Evolutionary conservation across 1,140 invertebrate species (phyloP), one percentile per base, ranked within the genome.

Genomic region (Trachymyrmex septentrionalis): DNA sequence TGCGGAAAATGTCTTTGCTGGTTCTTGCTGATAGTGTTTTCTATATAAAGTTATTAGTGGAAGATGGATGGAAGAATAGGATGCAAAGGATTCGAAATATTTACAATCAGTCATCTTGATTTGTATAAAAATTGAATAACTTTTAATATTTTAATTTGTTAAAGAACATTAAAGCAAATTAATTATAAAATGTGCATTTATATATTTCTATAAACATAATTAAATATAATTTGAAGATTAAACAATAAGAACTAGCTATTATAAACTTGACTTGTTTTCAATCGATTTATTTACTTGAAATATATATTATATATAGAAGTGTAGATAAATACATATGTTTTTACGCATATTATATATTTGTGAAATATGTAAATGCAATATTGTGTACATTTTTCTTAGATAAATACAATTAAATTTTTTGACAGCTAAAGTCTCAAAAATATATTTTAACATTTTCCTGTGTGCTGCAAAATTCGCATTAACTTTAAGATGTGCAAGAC

Each of bases 1-100:
- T 71, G 48, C 69, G 14, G 80, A 75, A 72, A 84, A 84, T 75
- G 24, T 21, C 19, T 14, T 44, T 55, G 24, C 80, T 75, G 80
- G 38, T 55, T 14, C 10, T 34, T 27, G 44, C 55, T 63, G 80
- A 84, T 84, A 82, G n/a, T 63, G n/a, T 84, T 84, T 7, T 2
- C 16, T 44, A 9, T 69, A 73, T 59, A 48, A 59, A 48, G 5
- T 73, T 73, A 34, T 73, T 73, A 34, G 14, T 7, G 24, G 12
- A 21, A 38, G 6, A 27, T 27, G 1, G 16, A 16, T 59, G 48
- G 12, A 12, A 73, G 38, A 72, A 82, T 27, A n/a, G 19, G 1
- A 16, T 27, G 6, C 24, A 21, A 30, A 19, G 4, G 2, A n/a
- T 14, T 27, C 6, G 21, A 21, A 50, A 38, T 7, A n/a, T 78